These are phyloP conservation scores for Nymphalis urticae DNA, from an alignment of 2,888 invertebrate species.

Conservation along the genomic window DNA sequence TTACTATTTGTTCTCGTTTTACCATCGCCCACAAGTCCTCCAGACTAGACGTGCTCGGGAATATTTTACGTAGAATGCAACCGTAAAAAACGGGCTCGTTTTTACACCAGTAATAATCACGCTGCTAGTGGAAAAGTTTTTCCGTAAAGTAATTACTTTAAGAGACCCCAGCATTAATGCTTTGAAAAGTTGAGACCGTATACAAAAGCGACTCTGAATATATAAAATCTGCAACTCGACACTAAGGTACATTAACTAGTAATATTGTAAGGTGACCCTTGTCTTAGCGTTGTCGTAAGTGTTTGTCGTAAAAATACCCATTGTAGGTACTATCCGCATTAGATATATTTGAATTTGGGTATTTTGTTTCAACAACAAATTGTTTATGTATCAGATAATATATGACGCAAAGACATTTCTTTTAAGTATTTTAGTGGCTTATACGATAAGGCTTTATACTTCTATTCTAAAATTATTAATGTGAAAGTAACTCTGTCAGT, in stretches of 20 bases:
- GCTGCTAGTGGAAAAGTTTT: conserved; percentile 29
- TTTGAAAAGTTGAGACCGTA: conserved; percentile 14
- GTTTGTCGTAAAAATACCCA: too few relatives aligned
- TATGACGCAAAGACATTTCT: too few relatives aligned
- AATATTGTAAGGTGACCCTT: neutral
- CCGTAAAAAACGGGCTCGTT: conserved; percentile 26
- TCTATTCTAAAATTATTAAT: too few relatives aligned
- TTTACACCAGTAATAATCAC: conserved; percentile 32
- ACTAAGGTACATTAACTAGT: neutral
- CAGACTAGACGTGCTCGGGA: conserved; percentile 37
- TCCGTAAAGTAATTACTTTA: conserved; percentile 35
- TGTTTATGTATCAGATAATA: too few relatives aligned
- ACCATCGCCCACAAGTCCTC: conserved; percentile 20
- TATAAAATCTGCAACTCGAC: neutral
- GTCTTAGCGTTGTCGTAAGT: too few relatives aligned
- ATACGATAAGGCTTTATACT: too few relatives aligned
- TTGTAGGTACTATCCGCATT: too few relatives aligned
- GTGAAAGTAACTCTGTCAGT: too few relatives aligned
- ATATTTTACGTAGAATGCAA: conserved; percentile 35
- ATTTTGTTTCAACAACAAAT: too few relatives aligned
- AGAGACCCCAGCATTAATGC: conserved; percentile 23
- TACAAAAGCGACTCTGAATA: conserved; percentile 1
- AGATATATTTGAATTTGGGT: too few relatives aligned
- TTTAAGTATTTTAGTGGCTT: too few relatives aligned
- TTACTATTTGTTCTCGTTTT: conserved; percentile 6